Evolutionary conservation across 2,113 vertebrate species (phyloP), one percentile per base, ranked within the genome.

Genomic region (Delphinus delphis): DNA sequence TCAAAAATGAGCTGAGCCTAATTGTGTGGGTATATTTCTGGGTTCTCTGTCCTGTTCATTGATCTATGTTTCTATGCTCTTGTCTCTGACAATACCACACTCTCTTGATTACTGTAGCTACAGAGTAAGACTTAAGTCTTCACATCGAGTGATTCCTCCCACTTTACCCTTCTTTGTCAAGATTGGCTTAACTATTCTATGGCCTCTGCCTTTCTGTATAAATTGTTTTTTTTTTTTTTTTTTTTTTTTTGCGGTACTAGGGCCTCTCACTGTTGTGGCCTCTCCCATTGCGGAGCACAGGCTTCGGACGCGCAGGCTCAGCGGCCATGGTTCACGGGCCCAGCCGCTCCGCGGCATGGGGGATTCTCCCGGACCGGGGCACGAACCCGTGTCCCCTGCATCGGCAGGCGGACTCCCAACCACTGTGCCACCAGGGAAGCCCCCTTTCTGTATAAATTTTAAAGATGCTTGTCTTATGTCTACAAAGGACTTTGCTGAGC

Each of bases 151-250:
- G 31, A 58, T 58, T 94, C 28, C 77, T 88, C 76, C 20, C 55
- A 67, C 50, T 93, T 93, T 67, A 67, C 50, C 87, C 50, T 76
- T 81, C n/a, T 88, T 74, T 71, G 70, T 90, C 80, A 71, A 77
- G 60, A 84, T 81, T 47, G 67, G 38, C 71, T 94, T 88, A 84
- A 33, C 44, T 50, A 67, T 82, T 71, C 86, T 77, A 77, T 36
- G n/a, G 71, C 41, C 58, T 60, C 17, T 79, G 38, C 18, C 44
- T 79, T 71, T 94, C 41, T 76, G 26, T 38, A 33, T 44, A 95
- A 44, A 74, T 83, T 73, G 62, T 65, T 10, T 44, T 44, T 44
- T 44, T 44, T 38, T 38, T 38, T 38, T 44, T 44, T 44, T 44
- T 44, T 44, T 44, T 44, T 44, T 47, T 47, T 47, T 47, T 10